Evolutionary conservation across 2,888 invertebrate genomes (phyloP), one percentile per base, ranked within the genome.

Genomic region (Watsonalla cultraria): DNA sequence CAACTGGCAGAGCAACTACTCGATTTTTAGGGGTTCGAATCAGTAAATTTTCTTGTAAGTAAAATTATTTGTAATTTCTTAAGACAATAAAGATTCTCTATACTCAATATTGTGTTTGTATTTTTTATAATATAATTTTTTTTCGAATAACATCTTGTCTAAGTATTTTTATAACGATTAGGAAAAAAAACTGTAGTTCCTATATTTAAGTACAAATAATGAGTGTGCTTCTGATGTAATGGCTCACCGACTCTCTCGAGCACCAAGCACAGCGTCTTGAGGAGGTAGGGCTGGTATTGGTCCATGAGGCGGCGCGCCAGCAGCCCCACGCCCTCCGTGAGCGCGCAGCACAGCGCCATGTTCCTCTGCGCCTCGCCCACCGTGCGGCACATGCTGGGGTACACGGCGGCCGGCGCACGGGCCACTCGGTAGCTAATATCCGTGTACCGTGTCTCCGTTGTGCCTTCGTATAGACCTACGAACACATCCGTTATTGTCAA

Each of bases 281-380:
- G 78, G 58, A 96, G 74, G 72, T 92, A 94, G 0, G 86, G 86
- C 59, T 93, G 90, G 75, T 92, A 95, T 0, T 87, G 68, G 0
- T 78, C 67, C 52, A 84, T 79, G 33, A 95, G 80, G 11, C 85
- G 80, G 11, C 85, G 80, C 6, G 96, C 94, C 59, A 94, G 89
- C 66, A 92, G 80, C 0, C 94, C 96, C 14, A 96, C 78, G 1
- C 95, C 94, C 76, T 96, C 95, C 0, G 94, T 84, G 58, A 95
- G 83, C 6, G 96, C 74, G 68, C 96, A 96, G 47, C 92, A 88
- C 64, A 93, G 92, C 42, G 93, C 72, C 54, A 95, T 89, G 82
- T 96, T 95, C 51, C 88, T 89, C 68, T 93, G 93, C 2, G 93
- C 93, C 55, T 85, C 81, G 4, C 74, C 76, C 2, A 85, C 62